Percentiles rank a stretch among this genome's conserved stretches.
Conservation (phyloP, 2,888 invertebrate genomes). For the Xestia xanthographa region DNA sequence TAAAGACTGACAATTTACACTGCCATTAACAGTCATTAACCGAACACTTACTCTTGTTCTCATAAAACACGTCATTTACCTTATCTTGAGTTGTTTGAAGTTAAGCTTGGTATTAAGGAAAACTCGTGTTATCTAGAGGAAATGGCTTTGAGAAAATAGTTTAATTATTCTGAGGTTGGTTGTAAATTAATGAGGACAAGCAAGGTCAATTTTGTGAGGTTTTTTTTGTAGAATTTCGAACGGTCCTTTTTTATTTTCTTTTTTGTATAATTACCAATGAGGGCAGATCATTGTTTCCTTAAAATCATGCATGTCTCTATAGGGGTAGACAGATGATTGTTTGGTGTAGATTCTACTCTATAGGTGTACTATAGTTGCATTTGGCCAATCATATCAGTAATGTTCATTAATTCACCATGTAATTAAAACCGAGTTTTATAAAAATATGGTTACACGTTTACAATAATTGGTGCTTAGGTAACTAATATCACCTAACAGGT, state of each 20-base stretch:
- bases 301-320: not conserved
- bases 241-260: not conserved
- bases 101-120: conserved; percentile 40
- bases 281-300: not conserved
- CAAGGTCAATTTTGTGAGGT: conserved; percentile 28
- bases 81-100: conserved; percentile 38
- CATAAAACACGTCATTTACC: conserved; percentile 22
- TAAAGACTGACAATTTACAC: conserved; percentile 2
- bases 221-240: not conserved
- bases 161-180: conserved; percentile 31
- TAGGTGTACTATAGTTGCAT: too few species aligned
- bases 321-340: not conserved
- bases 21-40: conserved; percentile 5
- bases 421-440: not conserved
- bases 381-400: not conserved
- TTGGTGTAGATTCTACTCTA: too few species aligned
- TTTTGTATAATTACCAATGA: not conserved
- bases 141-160: conserved; percentile 45
- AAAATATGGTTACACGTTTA: not conserved
- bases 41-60: not conserved
- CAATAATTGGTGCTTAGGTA: not conserved
- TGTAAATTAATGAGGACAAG: conserved; percentile 12
- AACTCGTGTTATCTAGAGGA: conserved; percentile 31
- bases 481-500: not conserved
- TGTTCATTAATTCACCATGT: not conserved